Evolutionary conservation across 2,113 vertebrate species (phyloP).

Genomic region (Acrocephalus arundinaceus): DNA sequence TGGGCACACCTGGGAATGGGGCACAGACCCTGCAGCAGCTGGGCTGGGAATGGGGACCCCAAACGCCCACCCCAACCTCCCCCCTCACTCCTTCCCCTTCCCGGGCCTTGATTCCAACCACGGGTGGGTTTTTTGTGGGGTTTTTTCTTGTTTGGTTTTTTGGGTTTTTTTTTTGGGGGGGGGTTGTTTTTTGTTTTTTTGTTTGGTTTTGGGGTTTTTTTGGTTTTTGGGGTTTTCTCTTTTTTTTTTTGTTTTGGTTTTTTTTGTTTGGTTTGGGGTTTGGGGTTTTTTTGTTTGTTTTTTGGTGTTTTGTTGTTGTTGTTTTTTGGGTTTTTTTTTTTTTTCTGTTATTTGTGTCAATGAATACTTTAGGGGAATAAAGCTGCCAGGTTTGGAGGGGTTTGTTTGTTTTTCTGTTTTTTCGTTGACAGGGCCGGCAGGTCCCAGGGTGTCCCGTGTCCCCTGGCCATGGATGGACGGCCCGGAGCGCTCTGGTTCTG

Average conservation of each 20-base stretch:
- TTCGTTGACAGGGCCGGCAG: neutral
- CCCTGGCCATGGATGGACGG: neutral
- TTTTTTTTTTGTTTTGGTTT: no score
- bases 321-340: neutral
- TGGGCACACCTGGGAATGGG: neutral
- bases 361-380: neutral
- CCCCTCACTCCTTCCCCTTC: neutral
- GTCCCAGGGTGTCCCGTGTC: neutral
- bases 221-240: no score
- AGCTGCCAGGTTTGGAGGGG: neutral
- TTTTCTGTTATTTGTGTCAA: neutral
- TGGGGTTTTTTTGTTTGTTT: no score
- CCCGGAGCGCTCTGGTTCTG: neutral
- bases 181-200: no score
- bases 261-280: no score
- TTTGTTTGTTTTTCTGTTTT: neutral
- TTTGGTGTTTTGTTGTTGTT: no score
- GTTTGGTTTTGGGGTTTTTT: no score
- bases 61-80: rapidly evolving
- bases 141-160: no score
- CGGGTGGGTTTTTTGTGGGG: no score
- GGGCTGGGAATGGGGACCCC: neutral
- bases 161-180: no score
- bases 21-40: neutral
- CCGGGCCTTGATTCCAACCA: neutral